These are phyloP conservation scores for Hydra vulgaris DNA, from an alignment of 30 jellyfish, hydroid and myxozoan species.

Conservation along the genomic window DNA sequence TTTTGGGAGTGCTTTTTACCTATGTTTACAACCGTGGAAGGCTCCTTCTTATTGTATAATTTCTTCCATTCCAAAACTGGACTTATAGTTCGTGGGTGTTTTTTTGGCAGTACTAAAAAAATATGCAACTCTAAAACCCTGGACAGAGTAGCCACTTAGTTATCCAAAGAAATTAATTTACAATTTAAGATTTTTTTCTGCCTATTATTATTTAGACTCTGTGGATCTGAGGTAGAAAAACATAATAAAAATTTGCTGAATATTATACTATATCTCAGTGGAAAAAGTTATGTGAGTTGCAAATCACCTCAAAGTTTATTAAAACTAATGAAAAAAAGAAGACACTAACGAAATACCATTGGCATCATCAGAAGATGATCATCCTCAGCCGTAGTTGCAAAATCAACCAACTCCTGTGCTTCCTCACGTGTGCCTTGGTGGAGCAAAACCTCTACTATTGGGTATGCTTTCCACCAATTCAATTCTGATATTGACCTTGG, in stretches of 20 bases:
- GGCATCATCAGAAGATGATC: not conserved
- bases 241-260: not conserved
- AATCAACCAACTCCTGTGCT: not conserved
- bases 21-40: not conserved
- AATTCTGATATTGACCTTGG: slow-evolving; percentile 34
- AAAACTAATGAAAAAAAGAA: not conserved
- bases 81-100: not conserved
- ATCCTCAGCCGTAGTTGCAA: not conserved
- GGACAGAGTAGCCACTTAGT: not conserved
- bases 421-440: not conserved
- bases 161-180: not conserved
- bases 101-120: not conserved
- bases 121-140: not conserved
- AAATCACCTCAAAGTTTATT: not conserved
- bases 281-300: not conserved
- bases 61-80: not conserved
- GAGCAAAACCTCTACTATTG: not conserved
- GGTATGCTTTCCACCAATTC: slow-evolving; percentile 42
- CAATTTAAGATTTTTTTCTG: not conserved
- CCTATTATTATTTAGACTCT: not conserved
- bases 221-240: not conserved
- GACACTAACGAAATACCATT: not conserved
- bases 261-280: not conserved
- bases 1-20: not conserved
- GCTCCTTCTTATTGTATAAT: not conserved